Evolutionary conservation across 2,113 vertebrate species (phyloP).

Genomic region (Pimephales promelas): DNA sequence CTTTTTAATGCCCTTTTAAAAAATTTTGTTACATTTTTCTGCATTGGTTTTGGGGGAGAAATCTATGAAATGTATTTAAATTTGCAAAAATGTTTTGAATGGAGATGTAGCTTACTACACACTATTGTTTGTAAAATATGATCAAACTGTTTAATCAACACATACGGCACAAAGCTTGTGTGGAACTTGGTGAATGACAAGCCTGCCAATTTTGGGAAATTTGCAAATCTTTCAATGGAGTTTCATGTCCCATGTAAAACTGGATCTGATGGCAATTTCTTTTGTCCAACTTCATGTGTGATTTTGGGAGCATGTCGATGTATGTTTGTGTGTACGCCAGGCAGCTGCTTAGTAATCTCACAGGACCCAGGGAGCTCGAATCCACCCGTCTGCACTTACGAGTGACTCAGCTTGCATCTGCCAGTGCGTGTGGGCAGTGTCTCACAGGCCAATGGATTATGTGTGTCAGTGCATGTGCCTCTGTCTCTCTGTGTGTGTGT

Average conservation of each 20-base stretch:
- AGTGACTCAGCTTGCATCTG: constrained; percentile 57
- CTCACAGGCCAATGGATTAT: constrained; percentile 45
- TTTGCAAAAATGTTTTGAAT: neutral
- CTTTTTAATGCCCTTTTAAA: neutral
- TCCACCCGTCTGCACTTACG: constrained; percentile 46
- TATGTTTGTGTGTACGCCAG: constrained; percentile 20
- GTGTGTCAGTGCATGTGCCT: constrained; percentile 40
- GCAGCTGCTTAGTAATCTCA: constrained; percentile 56
- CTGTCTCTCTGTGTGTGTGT: neutral
- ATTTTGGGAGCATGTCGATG: constrained; percentile 7
- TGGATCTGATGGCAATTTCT: neutral
- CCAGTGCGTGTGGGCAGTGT: constrained; percentile 47
- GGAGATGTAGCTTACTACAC: neutral
- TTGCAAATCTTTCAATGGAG: neutral
- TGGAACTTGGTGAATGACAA: neutral
- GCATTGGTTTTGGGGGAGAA: neutral
- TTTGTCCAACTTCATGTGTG: constrained; percentile 29
- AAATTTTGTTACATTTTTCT: neutral
- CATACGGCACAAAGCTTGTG: neutral
- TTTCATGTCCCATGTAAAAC: neutral
- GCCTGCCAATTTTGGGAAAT: neutral
- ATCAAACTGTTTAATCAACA: neutral
- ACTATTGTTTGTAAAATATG: neutral
- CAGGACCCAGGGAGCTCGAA: constrained; percentile 43
- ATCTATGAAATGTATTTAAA: neutral